Percentiles rank a stretch among this genome's conserved stretches.
phyloP scores from a whole-genome alignment of 2,797 vertebrate genomes.

The Myripristis murdjan region DNA sequence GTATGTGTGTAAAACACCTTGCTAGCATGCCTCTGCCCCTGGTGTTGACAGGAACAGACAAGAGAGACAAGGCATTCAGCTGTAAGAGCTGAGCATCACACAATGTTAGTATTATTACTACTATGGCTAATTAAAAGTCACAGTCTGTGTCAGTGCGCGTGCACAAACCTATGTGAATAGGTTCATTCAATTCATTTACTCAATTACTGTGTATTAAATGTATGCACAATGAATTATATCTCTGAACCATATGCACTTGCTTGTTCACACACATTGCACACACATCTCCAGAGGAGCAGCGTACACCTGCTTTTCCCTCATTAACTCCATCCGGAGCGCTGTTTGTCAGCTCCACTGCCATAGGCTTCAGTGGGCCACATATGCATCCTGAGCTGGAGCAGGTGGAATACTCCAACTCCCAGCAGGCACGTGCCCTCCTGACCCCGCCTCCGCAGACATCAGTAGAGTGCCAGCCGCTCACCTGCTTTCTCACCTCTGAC shows the following conservation, averaged over 20 bases:
- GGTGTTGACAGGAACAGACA: conserved; percentile 1
- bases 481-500: conserved; percentile 73
- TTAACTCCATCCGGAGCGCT: conserved; percentile 54
- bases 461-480: conserved; percentile 52
- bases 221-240: conserved; percentile 37
- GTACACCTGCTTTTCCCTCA: conserved; percentile 68
- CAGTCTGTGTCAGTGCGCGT: not conserved
- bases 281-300: conserved; percentile 40
- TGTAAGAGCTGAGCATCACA: not conserved
- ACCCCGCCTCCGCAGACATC: conserved; percentile 45
- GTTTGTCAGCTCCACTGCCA: conserved; percentile 61
- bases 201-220: conserved; percentile 3
- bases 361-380: conserved; percentile 48
- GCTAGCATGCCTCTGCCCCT: conserved; percentile 5
- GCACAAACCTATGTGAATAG: not conserved
- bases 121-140: not conserved
- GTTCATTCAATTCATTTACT: not conserved
- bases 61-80: not conserved
- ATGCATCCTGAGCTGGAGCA: conserved; percentile 64
- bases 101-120: not conserved
- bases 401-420: conserved; percentile 62
- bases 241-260: conserved; percentile 17
- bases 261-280: conserved; percentile 7
- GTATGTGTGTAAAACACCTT: conserved; percentile 9
- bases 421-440: conserved; percentile 57